Base-by-base conservation (phyloP, 2,113 vertebrate genomes). In the Monopterus albus region DNA sequence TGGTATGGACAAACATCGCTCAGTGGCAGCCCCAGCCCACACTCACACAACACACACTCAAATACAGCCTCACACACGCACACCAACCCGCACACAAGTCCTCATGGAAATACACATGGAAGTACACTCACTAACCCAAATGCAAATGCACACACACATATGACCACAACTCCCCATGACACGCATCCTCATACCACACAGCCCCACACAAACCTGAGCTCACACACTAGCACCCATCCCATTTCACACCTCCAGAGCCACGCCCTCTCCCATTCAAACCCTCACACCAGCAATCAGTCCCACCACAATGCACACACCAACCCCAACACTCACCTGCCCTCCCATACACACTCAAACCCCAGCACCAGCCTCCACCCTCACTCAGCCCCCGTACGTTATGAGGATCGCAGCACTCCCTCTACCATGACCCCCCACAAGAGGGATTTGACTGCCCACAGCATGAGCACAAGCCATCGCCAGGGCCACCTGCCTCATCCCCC, bases 1-100 rank as follows among this genome's bases (percentile, higher is more conserved):
- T 99, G 97, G 97, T 99, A 98, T 59, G 96, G 95, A 28, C 96
- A 95, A 67, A 94, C 89, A 12, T 90, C 91, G 1, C 91, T 90
- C 82, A 88, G 88, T 10, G 63, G 91, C 72, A 91, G 88, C 78
- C 89, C 87, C 12, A 92, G 87, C 69, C 91, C 90, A 1, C 90
- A 91, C 40, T 60, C 87, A 5, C 68, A 79, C 68, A 63, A 39
- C 78, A 60, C 83, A 43, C 83, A 86, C 78, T 62, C 87, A 49
- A 87, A 87, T 6, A 73, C 86, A 65, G 75, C 76, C 18, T 1
- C 66, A 50, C 84, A 89, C 26, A 45, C 83, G 26, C 86, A 89
- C 78, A 60, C 57, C 75, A 83, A 91, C 79, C 78, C 81, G 2
- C 87, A 91, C 43, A 63, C 88, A 2, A 92, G 88, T 58, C 83